These are phyloP conservation scores for Druon quercuslanigerum DNA, from an alignment of 1,140 invertebrate species.

Conservation along the genomic window DNA sequence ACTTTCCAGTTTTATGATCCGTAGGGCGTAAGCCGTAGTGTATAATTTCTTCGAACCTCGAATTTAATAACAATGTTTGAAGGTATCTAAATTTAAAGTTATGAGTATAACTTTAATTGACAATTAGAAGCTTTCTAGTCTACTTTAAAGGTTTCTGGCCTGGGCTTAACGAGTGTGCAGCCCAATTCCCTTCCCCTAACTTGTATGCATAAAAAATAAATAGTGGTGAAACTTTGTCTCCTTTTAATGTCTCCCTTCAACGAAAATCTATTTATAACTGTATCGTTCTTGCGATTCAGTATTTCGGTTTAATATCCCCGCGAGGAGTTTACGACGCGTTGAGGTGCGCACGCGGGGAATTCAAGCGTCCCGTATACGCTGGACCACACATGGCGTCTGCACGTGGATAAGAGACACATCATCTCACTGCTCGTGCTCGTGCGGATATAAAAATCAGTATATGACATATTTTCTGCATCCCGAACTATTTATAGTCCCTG, in stretches of 20 bases:
- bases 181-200: slow-evolving; percentile 2
- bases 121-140: too few species aligned
- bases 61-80: too few species aligned
- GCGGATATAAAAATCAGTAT: slow-evolving; percentile 28
- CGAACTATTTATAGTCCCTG: slow-evolving; percentile 19
- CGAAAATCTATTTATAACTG: slow-evolving; percentile 28
- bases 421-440: slow-evolving; percentile 26
- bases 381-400: slow-evolving; percentile 28
- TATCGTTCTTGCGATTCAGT: slow-evolving; percentile 25
- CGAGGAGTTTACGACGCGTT: slow-evolving; percentile 27
- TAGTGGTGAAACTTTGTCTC: slow-evolving; percentile 27
- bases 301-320: slow-evolving; percentile 24
- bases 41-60: too few species aligned
- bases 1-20: too few species aligned
- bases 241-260: slow-evolving; percentile 12
- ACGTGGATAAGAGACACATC: slow-evolving; percentile 30
- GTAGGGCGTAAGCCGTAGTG: too few species aligned
- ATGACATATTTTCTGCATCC: slow-evolving; percentile 27
- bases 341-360: slow-evolving; percentile 29
- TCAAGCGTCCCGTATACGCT: slow-evolving; percentile 24
- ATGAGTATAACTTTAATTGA: too few species aligned
- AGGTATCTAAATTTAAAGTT: too few species aligned
- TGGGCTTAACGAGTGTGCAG: not conserved
- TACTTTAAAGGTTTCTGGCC: too few species aligned
- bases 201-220: slow-evolving; percentile 17